Base-by-base conservation (phyloP, 2,888 invertebrate species). In the Drosophila monieri region DNA sequence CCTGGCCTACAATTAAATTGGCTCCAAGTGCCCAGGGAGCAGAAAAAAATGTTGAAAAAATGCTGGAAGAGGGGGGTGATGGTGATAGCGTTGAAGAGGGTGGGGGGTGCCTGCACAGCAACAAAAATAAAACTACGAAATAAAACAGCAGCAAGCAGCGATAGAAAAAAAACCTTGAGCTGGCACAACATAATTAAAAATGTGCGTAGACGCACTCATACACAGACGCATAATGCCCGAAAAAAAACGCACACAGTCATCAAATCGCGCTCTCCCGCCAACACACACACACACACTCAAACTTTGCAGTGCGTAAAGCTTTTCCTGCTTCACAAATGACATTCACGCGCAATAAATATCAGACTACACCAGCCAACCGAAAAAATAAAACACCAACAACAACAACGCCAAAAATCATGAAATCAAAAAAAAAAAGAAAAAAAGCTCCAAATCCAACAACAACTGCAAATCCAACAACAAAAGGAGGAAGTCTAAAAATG, bases 171-270 rank as follows among this genome's bases (percentile, higher is more conserved):
- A 85, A 87, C 87, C 88, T 88, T 88, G 86, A 85, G 85, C 76
- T 84, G 76, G 76, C 85, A 84, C 85, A 85, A 85, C 88, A 85
- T 85, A 88, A 85, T 88, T 88, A 88, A 85, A 85, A 88, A 88
- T 85, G 88, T 85, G 84, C 88, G 81, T 85, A 85, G 69, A 78
- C 83, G 46, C 78, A 73, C 77, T 61, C 71, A 65, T n/a, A 55
- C 21, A 48, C 35, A 48, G 44, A 10, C 44, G 46, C 46, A 46
- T 9, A 47, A 54, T 15, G 35, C 39, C 35, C 57, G 30, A 18
- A 12, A 10, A 59, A 14, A 51, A 25, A 59, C 48, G 15, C 18
- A 35, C 21, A 64, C 58, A 47, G 23, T 18, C 43, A 18, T 10
- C 10, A 18, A 9, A 21, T 21, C 21, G 21, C 43, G 21, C 43